Base-by-base conservation (phyloP, 2,113 vertebrate species). In the Malurus elegans region DNA sequence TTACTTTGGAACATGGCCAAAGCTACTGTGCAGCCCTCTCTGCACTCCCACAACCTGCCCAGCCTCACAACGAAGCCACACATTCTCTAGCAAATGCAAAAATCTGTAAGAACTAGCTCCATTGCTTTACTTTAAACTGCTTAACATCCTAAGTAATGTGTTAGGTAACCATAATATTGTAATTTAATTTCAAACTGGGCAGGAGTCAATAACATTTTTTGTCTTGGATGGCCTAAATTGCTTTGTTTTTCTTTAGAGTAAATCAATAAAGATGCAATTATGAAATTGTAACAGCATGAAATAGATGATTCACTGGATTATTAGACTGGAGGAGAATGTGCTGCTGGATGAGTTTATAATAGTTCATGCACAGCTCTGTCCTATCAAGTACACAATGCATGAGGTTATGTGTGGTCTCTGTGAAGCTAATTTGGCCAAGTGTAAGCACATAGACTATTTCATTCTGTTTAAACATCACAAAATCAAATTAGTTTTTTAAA, bases 41-140 rank as follows among this genome's bases (percentile, higher is more conserved):
- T 47, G 58, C 44, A 4, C 12, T 29, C 50, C n/a, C 24, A 34
- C 31, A 6, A 31, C 47, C 50, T 70, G 50, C 31, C 26, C 56
- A 60, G 45, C 1, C 1, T 40, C 47, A 5, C 0, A 0, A 60
- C 67, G n/a, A 75, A 86, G 53, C 58, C 31, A 32, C 2, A 0
- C 0, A 0, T 76, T 62, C 34, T 61, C 45, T 34, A n/a, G 36
- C 34, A 48, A 36, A 66, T 58, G 42, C 58, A 31, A 67, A 69
- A 76, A 50, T 12, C 29, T 2, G 0, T 21, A 18, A 61, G 1
- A 1, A 2, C 44, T 60, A 7, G 7, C 47, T 79, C 64, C 18
- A 10, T 8, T 78, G 47, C 81, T 79, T 53, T 48, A 8, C 56
- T 81, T 78, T 48, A 29, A 84, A 24, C 60, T 62, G 44, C 65